Conservation (phyloP, 2,113 vertebrate species). For the Saccopteryx leptura region DNA sequence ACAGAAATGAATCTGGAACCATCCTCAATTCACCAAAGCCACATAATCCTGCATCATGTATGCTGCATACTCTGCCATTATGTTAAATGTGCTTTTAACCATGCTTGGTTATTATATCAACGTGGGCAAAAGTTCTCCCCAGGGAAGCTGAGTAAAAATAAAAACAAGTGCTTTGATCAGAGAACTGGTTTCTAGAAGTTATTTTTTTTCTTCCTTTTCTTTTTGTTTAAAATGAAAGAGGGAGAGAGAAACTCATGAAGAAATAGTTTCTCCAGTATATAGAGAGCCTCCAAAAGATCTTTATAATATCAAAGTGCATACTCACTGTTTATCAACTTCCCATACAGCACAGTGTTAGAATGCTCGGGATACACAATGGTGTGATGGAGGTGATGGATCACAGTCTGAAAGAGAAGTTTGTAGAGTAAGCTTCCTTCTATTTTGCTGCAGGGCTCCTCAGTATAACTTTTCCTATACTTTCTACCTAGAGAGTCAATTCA, state of each 20-base stretch:
- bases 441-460: not conserved
- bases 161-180: not conserved
- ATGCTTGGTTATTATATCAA: not conserved
- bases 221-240: not conserved
- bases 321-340: not conserved
- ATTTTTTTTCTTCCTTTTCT: not conserved
- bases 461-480: not conserved
- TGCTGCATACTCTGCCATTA: not conserved
- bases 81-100: not conserved
- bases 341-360: not conserved
- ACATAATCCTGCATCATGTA: not conserved
- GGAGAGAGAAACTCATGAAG: not conserved
- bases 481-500: not conserved
- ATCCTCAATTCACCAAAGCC: not conserved
- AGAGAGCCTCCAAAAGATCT: not conserved
- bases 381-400: not conserved
- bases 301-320: not conserved
- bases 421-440: not conserved
- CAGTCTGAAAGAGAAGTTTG: not conserved
- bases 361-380: not conserved
- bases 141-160: not conserved
- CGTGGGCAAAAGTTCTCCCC: not conserved
- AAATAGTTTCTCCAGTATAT: not conserved
- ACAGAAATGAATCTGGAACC: not conserved
- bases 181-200: conserved; percentile 29